These are phyloP conservation scores for Smittia sp. DNA, from an alignment of 2,888 invertebrate genomes.

Conservation along the genomic window DNA sequence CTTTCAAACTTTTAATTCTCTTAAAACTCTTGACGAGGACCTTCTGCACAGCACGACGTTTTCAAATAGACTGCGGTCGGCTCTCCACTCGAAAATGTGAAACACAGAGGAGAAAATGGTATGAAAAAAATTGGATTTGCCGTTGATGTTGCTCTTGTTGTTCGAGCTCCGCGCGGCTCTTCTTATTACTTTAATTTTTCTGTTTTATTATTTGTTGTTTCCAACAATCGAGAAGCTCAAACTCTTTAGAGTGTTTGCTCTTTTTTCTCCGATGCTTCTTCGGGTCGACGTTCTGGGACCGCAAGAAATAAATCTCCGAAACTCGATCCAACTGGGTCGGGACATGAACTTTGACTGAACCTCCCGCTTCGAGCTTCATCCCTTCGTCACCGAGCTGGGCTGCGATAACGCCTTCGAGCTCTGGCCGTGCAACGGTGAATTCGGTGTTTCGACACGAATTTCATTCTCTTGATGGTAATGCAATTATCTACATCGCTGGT, in stretches of 20 bases:
- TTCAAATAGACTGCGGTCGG: slow-evolving; percentile 40
- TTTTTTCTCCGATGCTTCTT: neutral
- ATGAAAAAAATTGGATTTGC: slow-evolving; percentile 32
- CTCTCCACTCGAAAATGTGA: slow-evolving; percentile 35
- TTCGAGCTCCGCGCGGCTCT: slow-evolving; percentile 22
- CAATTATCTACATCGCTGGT: no score
- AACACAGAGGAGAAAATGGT: slow-evolving; percentile 22
- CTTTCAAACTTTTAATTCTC: slow-evolving; percentile 10
- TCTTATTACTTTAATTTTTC: slow-evolving; percentile 33
- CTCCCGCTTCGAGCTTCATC: neutral
- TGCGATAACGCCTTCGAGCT: no score
- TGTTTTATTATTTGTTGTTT: slow-evolving; percentile 30
- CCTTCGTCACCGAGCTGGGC: neutral
- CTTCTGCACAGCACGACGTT: slow-evolving; percentile 42
- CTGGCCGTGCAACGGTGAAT: neutral
- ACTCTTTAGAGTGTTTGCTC: neutral
- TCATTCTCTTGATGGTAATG: neutral
- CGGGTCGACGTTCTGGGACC: neutral
- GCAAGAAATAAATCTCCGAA: neutral
- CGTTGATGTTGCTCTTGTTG: slow-evolving; percentile 27
- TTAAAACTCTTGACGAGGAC: slow-evolving; percentile 28
- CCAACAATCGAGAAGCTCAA: slow-evolving; percentile 27
- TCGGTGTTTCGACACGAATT: neutral
- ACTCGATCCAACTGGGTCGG: neutral
- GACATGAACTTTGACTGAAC: neutral